phyloP scores from a whole-genome alignment of 2,113 vertebrate species.

The Lagopus muta region DNA sequence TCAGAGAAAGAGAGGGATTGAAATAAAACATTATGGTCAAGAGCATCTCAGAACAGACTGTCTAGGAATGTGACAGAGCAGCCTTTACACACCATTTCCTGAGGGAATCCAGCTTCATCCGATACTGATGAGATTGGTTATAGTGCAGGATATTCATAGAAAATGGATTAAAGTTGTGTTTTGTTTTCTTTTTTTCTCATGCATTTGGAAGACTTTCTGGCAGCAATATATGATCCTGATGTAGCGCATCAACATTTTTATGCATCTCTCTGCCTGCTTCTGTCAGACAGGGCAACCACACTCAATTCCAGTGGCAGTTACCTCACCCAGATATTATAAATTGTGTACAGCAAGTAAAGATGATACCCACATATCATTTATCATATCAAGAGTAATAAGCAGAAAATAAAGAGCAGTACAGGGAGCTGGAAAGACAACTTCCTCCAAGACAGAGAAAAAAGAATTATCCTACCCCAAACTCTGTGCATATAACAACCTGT shows the following conservation, averaged over 20 bases:
- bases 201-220: neutral
- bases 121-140: neutral
- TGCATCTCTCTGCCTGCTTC: neutral
- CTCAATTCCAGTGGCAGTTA: neutral
- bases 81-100: neutral
- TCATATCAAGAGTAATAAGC: neutral
- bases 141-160: neutral
- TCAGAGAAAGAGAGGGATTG: neutral
- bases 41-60: neutral
- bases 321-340: neutral
- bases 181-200: neutral
- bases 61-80: constrained; percentile 20
- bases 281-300: neutral
- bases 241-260: neutral
- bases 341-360: neutral
- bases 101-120: neutral
- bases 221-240: neutral
- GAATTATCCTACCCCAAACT: rapidly evolving
- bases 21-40: constrained; percentile 44
- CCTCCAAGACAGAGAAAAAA: neutral
- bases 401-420: neutral
- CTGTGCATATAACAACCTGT: neutral
- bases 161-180: neutral
- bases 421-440: neutral
- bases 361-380: neutral